Base-by-base conservation (phyloP, 1,140 invertebrate species). In the Atta colombica region DNA sequence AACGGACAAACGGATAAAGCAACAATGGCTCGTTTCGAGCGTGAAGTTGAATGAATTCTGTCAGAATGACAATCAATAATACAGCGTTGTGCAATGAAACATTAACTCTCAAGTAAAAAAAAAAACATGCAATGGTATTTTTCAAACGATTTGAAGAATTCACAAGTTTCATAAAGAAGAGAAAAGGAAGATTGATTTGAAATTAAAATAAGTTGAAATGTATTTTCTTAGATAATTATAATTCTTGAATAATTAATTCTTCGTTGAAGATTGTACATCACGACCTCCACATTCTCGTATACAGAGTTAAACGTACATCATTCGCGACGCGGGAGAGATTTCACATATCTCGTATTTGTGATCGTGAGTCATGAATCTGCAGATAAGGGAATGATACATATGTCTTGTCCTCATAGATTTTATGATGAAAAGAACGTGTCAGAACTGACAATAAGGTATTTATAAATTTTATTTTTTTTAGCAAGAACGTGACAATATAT, bases 341-440 rank as follows among this genome's bases (percentile, higher is more conserved):
- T 21, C 21, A 74, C 49, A 18, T 89, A 89, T 90, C 89, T 89
- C 49, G 55, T 35, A 68, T 75, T 61, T 69, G 72, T 69, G 85
- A 93, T 93, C 92, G 87, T 90, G 88, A 92, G 89, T 93, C 93
- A 92, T 93, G 92, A 92, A 93, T 93, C 92, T 93, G 84, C 82
- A 77, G 60, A 94, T 94, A 94, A 94, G 90, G 69, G 77, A 85
- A 92, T 90, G 92, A 92, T 91, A 87, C 81, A 91, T 90, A 68
- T 78, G n/a, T 80, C 87, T 89, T 78, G 87, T 89, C 78, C 87
- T 91, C 78, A 87, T 81, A 84, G 84, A 89, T 84, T 77, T 82
- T 31, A 90, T 89, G 92, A 91, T 87, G 87, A 39, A 66, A 92
- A 90, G 91, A 93, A 93, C 66, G 85, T 68, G 61, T 45, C 53